Percentiles rank a stretch among this genome's conserved stretches.
phyloP scores from a whole-genome alignment of 2,888 invertebrate species.

The Patella pellucida region DNA sequence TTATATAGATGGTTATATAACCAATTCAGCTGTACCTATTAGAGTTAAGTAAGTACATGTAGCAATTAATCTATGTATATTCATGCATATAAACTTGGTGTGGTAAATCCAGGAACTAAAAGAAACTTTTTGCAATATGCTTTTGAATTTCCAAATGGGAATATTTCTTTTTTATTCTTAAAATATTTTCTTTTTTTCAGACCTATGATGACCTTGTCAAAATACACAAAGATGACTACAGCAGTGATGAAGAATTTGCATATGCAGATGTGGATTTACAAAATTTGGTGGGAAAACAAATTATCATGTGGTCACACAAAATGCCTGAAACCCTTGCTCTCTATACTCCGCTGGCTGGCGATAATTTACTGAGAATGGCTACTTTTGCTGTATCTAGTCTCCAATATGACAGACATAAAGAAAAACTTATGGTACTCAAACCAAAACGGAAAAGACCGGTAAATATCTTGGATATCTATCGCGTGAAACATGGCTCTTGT shows the following conservation, averaged over 20 bases:
- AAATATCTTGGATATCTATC: conserved; percentile 46
- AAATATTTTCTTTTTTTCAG: not conserved
- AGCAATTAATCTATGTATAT: too few species aligned
- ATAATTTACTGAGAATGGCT: conserved; percentile 45
- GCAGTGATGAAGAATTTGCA: conserved; percentile 13
- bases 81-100: too few species aligned
- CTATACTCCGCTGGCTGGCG: conserved; percentile 49
- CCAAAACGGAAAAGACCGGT: conserved; percentile 49
- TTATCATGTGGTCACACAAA: conserved; percentile 54
- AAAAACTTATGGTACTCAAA: conserved; percentile 51
- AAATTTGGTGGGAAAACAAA: conserved; percentile 43
- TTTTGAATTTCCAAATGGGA: too few species aligned
- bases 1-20: too few species aligned
- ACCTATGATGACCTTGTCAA: not conserved
- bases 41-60: too few species aligned
- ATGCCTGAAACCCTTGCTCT: conserved; percentile 51
- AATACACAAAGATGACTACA: conserved; percentile 8
- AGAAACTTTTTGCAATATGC: too few species aligned
- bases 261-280: conserved; percentile 40
- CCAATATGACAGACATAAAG: conserved; percentile 44
- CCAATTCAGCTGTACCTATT: too few species aligned
- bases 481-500: conserved; percentile 48
- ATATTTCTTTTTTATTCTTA: too few species aligned
- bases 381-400: conserved; percentile 50
- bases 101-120: too few species aligned